phyloP scores from a whole-genome alignment of 2,113 vertebrate species.

The Triplophysa dalaica region DNA sequence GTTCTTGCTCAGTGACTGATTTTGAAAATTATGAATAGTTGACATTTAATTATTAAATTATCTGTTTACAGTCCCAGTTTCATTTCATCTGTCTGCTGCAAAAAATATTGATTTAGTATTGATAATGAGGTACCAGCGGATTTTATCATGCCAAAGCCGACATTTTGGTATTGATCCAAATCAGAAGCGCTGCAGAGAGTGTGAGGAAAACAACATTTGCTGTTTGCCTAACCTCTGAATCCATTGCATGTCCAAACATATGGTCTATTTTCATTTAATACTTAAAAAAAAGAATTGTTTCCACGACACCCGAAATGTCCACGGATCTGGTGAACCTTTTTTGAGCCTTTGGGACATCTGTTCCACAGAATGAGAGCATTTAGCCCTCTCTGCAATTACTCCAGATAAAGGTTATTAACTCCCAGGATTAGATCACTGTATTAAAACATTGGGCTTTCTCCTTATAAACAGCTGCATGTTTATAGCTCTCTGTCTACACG shows the following conservation, averaged over 20 bases:
- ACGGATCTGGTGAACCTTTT: constrained; percentile 62
- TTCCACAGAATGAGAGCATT: constrained; percentile 68
- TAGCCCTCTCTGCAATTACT: constrained; percentile 66
- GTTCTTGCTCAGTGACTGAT: too few relatives aligned
- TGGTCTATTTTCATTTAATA: constrained; percentile 41
- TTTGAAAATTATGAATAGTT: too few relatives aligned
- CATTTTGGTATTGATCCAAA: too few relatives aligned
- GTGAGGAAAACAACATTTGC: constrained; percentile 24
- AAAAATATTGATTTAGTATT: too few relatives aligned
- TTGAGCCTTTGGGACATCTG: constrained; percentile 68
- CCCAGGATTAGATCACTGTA: constrained; percentile 72
- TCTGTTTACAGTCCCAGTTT: too few relatives aligned
- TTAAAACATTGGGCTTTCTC: constrained; percentile 67
- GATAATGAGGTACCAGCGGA: too few relatives aligned
- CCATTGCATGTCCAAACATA: constrained; percentile 29
- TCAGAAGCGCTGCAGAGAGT: neutral
- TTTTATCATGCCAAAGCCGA: too few relatives aligned
- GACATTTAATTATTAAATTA: too few relatives aligned
- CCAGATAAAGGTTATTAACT: constrained; percentile 76
- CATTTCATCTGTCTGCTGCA: too few relatives aligned
- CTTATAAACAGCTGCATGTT: constrained; percentile 55
- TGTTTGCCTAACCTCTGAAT: constrained; percentile 40
- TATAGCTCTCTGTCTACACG: neutral
- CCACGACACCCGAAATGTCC: constrained; percentile 37
- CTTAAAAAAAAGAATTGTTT: constrained; percentile 32